phyloP scores from a whole-genome alignment of 2,888 invertebrate genomes.

The Eudasyphora cyanicolor region DNA sequence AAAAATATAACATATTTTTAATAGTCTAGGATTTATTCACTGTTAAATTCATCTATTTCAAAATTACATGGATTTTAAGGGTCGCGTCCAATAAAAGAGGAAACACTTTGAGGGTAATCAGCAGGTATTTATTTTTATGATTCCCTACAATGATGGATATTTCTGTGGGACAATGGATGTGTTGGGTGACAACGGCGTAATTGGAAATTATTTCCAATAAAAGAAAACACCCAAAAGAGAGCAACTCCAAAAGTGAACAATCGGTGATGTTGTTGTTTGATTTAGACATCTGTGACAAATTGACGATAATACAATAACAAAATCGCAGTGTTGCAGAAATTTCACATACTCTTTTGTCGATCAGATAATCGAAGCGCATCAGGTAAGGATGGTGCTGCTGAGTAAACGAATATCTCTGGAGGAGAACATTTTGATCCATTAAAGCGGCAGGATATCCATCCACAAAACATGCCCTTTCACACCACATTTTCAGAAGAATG shows the following conservation, averaged over 20 bases:
- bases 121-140: not conserved
- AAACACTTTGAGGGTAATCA: no score
- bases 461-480: conserved; percentile 80
- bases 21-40: no score
- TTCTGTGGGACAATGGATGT: not conserved
- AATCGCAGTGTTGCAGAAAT: not conserved
- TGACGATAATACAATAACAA: conserved; percentile 13
- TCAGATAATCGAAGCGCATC: conserved; percentile 57
- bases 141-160: not conserved
- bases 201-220: not conserved
- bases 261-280: not conserved
- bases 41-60: no score
- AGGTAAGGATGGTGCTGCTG: conserved; percentile 34
- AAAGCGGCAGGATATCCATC: conserved; percentile 78
- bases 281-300: conserved; percentile 49
- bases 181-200: not conserved
- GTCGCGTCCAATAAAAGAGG: no score
- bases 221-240: not conserved
- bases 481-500: conserved; percentile 69
- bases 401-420: not conserved
- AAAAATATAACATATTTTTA: no score
- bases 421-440: conserved; percentile 57
- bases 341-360: conserved; percentile 35
- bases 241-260: conserved; percentile 20
- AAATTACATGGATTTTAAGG: no score